Conservation (phyloP, 2,888 invertebrate species). For the Drosophila parthenogenetica region DNA sequence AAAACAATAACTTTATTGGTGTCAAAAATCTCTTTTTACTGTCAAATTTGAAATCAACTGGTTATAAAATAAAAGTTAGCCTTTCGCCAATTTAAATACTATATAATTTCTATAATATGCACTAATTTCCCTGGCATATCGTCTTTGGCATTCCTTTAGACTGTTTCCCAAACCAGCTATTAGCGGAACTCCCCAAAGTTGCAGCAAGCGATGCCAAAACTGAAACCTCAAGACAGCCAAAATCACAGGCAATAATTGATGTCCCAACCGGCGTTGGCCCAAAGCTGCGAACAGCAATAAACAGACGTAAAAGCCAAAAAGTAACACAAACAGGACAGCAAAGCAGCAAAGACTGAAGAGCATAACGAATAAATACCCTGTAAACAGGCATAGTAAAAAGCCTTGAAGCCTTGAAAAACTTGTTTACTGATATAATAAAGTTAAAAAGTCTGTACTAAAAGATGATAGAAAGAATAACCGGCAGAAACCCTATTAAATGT, state of each 20-base stretch:
- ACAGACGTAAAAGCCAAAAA: constrained; percentile 44
- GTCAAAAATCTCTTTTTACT: not conserved
- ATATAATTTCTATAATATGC: constrained; percentile 29
- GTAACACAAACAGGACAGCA: constrained; percentile 22
- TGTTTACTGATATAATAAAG: no score
- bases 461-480: no score
- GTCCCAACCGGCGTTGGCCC: constrained; percentile 53
- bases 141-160: constrained; percentile 19
- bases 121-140: constrained; percentile 26
- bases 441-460: no score
- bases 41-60: not conserved
- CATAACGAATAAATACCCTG: constrained; percentile 12
- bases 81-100: not conserved
- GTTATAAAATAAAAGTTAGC: no score
- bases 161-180: constrained; percentile 38
- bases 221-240: constrained; percentile 63
- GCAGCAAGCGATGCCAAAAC: constrained; percentile 40
- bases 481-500: no score
- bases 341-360: not conserved
- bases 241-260: constrained; percentile 74
- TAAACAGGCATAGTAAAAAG: no score
- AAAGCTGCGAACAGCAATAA: constrained; percentile 75
- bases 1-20: no score
- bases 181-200: constrained; percentile 38
- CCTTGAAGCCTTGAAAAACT: no score